Evolutionary conservation across 2,888 invertebrate genomes (phyloP).

Genomic region (Agrotis segetum): DNA sequence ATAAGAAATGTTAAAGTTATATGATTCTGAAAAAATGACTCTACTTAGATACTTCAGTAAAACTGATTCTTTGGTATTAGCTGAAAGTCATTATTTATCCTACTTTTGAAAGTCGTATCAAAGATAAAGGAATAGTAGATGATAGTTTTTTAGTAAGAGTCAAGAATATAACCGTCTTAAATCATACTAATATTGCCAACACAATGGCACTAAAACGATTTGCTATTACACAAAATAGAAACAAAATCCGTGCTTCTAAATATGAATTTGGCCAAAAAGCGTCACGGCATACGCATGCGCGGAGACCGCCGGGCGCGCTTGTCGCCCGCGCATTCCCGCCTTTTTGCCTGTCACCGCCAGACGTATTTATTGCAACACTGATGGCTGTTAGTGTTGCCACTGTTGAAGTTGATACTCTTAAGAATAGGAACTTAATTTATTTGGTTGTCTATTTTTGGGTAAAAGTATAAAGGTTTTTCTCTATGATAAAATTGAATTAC

Average conservation of each 20-base stretch:
- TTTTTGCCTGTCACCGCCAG: constrained; percentile 83
- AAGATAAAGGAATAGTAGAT: background rate
- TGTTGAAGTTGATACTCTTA: constrained; percentile 1
- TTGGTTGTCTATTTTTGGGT: background rate
- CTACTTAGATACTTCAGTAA: background rate
- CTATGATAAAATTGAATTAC: background rate
- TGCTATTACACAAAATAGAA: constrained; percentile 60
- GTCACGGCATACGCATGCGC: constrained; percentile 75
- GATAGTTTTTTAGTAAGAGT: background rate
- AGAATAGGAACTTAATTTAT: background rate
- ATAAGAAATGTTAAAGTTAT: background rate
- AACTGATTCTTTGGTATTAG: background rate
- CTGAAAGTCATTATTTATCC: background rate
- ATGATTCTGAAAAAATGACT: background rate
- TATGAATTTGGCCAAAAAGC: constrained; percentile 83
- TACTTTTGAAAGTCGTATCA: background rate
- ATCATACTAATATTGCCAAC: constrained; percentile 24
- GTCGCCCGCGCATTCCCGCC: constrained; percentile 79
- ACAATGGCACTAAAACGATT: constrained; percentile 58
- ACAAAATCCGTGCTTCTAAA: constrained; percentile 74
- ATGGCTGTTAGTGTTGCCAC: constrained; percentile 51
- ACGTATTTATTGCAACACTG: constrained; percentile 87
- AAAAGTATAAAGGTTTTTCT: background rate
- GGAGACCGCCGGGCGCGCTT: constrained; percentile 84
- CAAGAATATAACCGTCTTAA: constrained; percentile 1